Evolutionary conservation across 2,888 invertebrate species (phyloP).

Genomic region (Deroplatys truncata): DNA sequence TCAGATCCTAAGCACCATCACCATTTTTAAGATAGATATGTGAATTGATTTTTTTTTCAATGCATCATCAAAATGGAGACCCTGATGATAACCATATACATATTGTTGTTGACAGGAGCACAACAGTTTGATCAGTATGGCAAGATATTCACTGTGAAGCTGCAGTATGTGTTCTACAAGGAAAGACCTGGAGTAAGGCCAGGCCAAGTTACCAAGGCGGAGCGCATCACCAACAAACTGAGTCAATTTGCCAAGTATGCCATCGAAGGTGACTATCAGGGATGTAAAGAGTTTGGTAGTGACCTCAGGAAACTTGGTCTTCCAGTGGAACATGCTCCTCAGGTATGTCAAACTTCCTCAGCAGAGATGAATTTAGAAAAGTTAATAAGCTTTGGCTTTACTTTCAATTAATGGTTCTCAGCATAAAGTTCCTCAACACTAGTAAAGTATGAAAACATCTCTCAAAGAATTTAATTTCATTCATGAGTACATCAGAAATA

Average conservation of each 20-base stretch:
- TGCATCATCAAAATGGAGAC: too few species aligned
- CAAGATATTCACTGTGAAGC: constrained; percentile 96
- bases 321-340: constrained; percentile 96
- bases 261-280: constrained; percentile 89
- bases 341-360: constrained; percentile 48
- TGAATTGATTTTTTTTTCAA: too few species aligned
- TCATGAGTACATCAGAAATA: too few species aligned
- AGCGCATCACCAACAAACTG: constrained; percentile 83
- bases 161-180: constrained; percentile 97
- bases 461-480: too few species aligned
- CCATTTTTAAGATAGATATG: too few species aligned
- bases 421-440: too few species aligned
- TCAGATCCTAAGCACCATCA: too few species aligned
- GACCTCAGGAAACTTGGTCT: constrained; percentile 89
- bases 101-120: constrained; percentile 53
- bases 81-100: too few species aligned
- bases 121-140: constrained; percentile 99
- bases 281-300: constrained; percentile 89
- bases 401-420: too few species aligned
- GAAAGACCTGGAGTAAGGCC: constrained; percentile 95
- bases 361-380: neutral
- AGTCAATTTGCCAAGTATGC: constrained; percentile 93
- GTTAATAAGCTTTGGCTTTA: too few species aligned
- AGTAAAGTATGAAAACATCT: too few species aligned
- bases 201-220: constrained; percentile 91